Evolutionary conservation across 2,888 invertebrate species (phyloP), one percentile per base, ranked within the genome.

Genomic region (Pantelozetes paolii): DNA sequence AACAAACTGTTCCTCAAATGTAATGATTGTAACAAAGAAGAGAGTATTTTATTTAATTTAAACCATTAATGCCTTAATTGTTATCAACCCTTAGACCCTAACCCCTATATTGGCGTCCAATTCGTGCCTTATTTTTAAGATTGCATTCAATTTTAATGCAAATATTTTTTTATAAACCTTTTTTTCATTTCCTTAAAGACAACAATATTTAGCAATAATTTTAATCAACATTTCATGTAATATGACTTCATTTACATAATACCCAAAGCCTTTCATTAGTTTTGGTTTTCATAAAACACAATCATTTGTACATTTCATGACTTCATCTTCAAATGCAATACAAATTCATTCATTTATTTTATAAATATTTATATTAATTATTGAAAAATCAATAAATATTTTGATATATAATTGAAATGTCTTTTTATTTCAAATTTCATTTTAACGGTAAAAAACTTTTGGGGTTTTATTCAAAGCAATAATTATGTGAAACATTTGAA

Each of bases 161-260:
- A 11, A n/a, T 30, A 62, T 32, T 32, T 15, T n/a, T 64, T 11
- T 64, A 28, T 5, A 9, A 36, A 6, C 3, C 13, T 13, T 30
- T 62, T 6, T 30, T 23, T 62, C 26, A 8, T 3, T 6, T 32
- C 64, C 2, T 64, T 64, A 15, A n/a, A 11, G 6, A 20, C 2
- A 28, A 64, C 64, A 36, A 36, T 36, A 36, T 64, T 64, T 36
- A 64, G 64, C 64, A 64, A 64, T 64, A 64, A n/a, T 57, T 36
- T 62, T 62, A 62, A 30, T 62, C 28, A 62, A 62, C 30, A 62
- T 62, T 62, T 62, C 26, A 23, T 23, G 3, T 13, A 13, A 54
- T 62, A n/a, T 36, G 30, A 11, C 26, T 36, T 9, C 36, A 36
- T 64, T 36, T 64, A 36, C 1, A 62, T 32, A 64, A 30, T 64